phyloP scores from a whole-genome alignment of 2,113 vertebrate species.

The Shinisaurus crocodilurus region DNA sequence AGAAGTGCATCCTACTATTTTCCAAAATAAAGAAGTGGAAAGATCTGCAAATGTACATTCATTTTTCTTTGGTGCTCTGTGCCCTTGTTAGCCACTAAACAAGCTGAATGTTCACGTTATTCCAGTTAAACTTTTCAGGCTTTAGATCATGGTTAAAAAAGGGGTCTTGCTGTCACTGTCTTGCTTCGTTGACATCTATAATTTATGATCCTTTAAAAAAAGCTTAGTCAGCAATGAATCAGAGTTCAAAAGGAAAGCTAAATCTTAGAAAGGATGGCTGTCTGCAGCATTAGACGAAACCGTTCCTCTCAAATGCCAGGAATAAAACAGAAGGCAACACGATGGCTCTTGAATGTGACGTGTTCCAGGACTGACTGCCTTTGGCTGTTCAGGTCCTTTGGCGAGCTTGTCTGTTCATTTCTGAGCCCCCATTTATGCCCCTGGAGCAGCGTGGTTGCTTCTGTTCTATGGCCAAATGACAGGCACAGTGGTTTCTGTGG shows the following conservation, averaged over 20 bases:
- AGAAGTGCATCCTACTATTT: not conserved
- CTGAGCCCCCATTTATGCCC: not conserved
- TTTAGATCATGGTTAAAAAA: not conserved
- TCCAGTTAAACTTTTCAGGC: not conserved
- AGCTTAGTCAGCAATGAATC: not conserved
- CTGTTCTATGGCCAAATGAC: not conserved
- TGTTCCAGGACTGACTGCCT: not conserved
- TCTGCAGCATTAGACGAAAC: not conserved
- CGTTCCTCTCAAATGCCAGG: not conserved
- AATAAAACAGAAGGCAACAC: not conserved
- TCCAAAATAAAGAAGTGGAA: not conserved
- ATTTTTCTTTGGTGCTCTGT: not conserved
- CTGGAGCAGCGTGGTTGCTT: not conserved
- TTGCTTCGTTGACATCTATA: not conserved
- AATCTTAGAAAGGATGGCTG: constrained; percentile 1
- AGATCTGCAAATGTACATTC: not conserved
- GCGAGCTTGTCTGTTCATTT: not conserved
- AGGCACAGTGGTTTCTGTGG: not conserved
- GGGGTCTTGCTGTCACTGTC: not conserved
- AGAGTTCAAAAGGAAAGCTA: constrained; percentile 3
- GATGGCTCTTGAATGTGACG: not conserved
- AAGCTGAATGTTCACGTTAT: not conserved
- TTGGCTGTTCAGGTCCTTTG: not conserved
- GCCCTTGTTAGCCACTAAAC: not conserved
- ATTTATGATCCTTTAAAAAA: not conserved